These are phyloP conservation scores for Perizoma affinitatum DNA, from an alignment of 2,888 invertebrate species.

Conservation along the genomic window DNA sequence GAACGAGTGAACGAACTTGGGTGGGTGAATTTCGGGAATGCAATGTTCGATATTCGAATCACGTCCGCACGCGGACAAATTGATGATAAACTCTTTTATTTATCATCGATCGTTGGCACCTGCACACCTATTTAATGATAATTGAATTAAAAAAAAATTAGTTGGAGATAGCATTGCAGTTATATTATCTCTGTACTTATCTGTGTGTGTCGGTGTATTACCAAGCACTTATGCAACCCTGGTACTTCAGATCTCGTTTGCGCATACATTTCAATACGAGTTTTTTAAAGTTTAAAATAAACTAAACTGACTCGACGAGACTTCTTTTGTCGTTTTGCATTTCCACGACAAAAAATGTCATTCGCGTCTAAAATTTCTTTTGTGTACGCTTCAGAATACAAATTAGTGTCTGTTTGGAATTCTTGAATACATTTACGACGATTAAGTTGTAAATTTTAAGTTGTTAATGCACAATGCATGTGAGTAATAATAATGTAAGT, in stretches of 20 bases:
- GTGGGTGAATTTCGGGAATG: constrained; percentile 52
- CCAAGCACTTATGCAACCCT: constrained; percentile 66
- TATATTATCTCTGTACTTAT: constrained; percentile 54
- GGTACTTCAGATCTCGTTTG: constrained; percentile 77
- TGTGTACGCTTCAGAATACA: constrained; percentile 44
- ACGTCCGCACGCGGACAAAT: constrained; percentile 54
- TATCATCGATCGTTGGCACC: constrained; percentile 46
- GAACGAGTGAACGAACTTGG: constrained; percentile 54
- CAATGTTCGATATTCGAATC: constrained; percentile 49
- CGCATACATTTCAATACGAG: constrained; percentile 79
- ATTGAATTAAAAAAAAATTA: constrained; percentile 54
- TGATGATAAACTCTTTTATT: constrained; percentile 51
- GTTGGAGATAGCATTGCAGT: constrained; percentile 68
- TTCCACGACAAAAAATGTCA: constrained; percentile 77
- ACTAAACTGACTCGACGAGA: constrained; percentile 71
- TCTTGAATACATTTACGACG: constrained; percentile 49
- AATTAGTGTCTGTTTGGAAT: constrained; percentile 46
- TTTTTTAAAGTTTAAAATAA: constrained; percentile 76
- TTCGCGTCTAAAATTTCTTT: constrained; percentile 69
- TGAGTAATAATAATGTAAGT: constrained; percentile 28
- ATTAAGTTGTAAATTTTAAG: constrained; percentile 52
- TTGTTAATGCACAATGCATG: constrained; percentile 36
- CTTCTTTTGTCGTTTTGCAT: constrained; percentile 75
- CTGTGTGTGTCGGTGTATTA: constrained; percentile 68
- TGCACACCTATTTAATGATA: constrained; percentile 45